Conservation (phyloP, 1,140 invertebrate genomes). For the Hyposmocoma kahamanoa region DNA sequence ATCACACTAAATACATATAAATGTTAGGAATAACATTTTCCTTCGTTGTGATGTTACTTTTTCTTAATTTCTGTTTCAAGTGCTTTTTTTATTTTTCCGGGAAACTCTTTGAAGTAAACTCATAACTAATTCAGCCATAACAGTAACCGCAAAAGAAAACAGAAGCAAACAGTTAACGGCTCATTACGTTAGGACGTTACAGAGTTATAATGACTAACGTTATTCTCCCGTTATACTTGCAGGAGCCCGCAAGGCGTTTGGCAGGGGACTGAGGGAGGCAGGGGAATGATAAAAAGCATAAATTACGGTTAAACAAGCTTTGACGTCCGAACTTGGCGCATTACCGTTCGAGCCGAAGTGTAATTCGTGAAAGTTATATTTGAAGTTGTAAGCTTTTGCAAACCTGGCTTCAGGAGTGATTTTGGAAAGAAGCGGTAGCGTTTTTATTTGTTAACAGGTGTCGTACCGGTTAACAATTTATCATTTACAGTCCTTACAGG, state of each 20-base stretch:
- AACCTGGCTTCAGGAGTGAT: too few species aligned
- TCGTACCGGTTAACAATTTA: too few species aligned
- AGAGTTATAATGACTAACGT: not conserved
- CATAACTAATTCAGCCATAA: not conserved
- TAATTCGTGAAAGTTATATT: constrained; percentile 1
- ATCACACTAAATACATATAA: too few species aligned
- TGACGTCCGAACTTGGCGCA: constrained; percentile 22
- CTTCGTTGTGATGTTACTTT: too few species aligned
- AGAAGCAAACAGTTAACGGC: not conserved
- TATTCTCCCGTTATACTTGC: not conserved
- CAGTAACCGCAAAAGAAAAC: not conserved
- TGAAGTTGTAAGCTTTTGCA: constrained; percentile 16
- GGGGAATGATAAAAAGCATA: constrained; percentile 19
- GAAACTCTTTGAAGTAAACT: too few species aligned
- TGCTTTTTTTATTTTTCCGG: too few species aligned
- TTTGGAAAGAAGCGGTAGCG: too few species aligned
- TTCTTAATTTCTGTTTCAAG: too few species aligned
- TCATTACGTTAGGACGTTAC: not conserved
- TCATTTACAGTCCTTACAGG: too few species aligned
- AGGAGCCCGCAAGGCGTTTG: not conserved
- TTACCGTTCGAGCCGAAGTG: constrained; percentile 14
- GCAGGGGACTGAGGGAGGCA: not conserved
- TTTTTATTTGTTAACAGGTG: too few species aligned
- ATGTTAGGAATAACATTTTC: too few species aligned
- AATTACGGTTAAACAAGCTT: constrained; percentile 17